These are phyloP conservation scores for Stercorarius parasiticus DNA, from an alignment of 2,113 vertebrate species.

Conservation along the genomic window DNA sequence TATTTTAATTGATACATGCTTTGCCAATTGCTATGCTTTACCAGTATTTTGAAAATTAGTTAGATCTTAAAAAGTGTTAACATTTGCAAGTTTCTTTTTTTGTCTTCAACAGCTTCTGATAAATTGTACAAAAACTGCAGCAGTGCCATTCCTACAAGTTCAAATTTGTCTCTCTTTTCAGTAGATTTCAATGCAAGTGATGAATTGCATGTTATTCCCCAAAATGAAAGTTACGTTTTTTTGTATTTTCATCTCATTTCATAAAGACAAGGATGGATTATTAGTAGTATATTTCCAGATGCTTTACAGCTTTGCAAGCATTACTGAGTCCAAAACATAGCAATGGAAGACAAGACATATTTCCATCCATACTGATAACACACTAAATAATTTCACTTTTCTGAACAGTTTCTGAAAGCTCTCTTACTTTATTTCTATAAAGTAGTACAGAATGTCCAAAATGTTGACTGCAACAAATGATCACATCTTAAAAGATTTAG, in stretches of 20 bases:
- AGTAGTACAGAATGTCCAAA: not conserved
- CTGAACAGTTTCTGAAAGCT: not conserved
- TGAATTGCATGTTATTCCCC: not conserved
- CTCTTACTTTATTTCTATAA: not conserved
- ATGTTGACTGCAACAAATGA: not conserved
- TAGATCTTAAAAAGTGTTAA: not conserved
- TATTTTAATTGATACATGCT: not conserved
- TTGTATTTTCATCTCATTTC: not conserved
- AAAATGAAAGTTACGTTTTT: not conserved
- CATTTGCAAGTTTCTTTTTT: not conserved
- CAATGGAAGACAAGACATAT: not conserved
- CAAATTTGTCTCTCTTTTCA: not conserved
- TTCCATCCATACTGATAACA: not conserved
- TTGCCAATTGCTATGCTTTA: not conserved
- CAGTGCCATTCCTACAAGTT: not conserved
- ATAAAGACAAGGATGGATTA: not conserved
- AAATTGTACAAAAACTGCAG: not conserved
- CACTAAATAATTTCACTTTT: not conserved
- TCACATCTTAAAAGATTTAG: not conserved
- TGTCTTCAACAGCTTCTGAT: not conserved
- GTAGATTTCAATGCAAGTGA: not conserved
- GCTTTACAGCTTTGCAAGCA: not conserved
- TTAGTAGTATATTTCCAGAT: not conserved
- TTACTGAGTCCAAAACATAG: not conserved
- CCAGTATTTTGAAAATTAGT: not conserved